Evolutionary conservation across 2,888 invertebrate genomes (phyloP), one percentile per base, ranked within the genome.

Genomic region (Lochmaea crataegi): DNA sequence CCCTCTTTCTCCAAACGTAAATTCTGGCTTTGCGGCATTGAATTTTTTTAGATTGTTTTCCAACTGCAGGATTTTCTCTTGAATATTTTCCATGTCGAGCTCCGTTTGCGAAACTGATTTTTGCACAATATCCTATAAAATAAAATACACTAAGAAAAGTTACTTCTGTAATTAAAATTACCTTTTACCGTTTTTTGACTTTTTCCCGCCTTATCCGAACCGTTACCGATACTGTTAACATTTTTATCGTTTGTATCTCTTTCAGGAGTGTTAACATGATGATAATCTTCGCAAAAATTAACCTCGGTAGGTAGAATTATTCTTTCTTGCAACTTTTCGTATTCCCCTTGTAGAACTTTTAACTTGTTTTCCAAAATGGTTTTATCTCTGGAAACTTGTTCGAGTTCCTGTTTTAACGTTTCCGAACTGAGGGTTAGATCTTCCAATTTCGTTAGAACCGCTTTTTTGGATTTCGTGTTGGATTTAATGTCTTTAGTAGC

Each of bases 401-500:
- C 83, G 42, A 85, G 65, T 60, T 84, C 81, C 14, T 78, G 73
- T 38, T 80, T 82, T 7, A 84, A 69, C 38, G 77, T 71, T 7
- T 82, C 81, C 9, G 77, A 75, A 56, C 76, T 77, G 32, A 71
- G 71, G 11, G 81, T 79, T 1, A 80, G 80, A 69, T 85, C 83
- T 73, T 86, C 85, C 64, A 86, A 75, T 74, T 84, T 85, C 0
- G 81, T 81, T 38, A 86, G 71, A 1, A 85, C 83, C 9, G 79
- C 53, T 68, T 84, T 85, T 70, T 85, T 85, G 7, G 83, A 81
- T 74, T 82, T 83, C 1, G 84, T 85, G 74, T 84, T 85, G 26
- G 75, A 68, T 68, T 82, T 84, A 63, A 85, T 82, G 69, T 85
- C 85, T 75, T 82, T 84, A 0, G 84, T 83, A 3, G 85, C 85